Evolutionary conservation across 2,113 vertebrate species (phyloP).

Genomic region (Notiomystis cincta): DNA sequence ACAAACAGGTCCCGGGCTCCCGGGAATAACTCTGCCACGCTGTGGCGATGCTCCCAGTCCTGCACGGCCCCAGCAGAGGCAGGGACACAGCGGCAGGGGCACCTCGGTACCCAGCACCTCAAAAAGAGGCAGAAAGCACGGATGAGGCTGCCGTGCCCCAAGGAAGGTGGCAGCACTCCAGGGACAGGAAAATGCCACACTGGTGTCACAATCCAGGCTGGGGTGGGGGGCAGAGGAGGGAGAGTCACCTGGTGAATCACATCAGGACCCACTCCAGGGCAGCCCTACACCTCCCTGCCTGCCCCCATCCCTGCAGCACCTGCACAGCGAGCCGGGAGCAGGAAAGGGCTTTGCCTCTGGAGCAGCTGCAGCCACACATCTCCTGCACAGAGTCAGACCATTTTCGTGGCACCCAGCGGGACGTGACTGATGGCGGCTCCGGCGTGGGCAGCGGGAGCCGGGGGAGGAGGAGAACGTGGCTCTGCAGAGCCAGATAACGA

Average conservation of each 20-base stretch:
- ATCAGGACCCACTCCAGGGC: rapidly evolving
- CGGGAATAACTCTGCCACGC: rapidly evolving
- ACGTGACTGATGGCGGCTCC: not conserved
- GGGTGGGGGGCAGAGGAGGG: not conserved
- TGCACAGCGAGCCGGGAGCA: rapidly evolving
- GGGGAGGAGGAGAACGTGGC: not conserved
- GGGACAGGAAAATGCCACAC: not conserved
- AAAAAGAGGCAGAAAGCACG: not conserved
- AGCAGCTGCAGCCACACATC: rapidly evolving
- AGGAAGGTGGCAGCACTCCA: not conserved
- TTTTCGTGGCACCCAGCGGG: not conserved
- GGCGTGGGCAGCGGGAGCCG: not conserved
- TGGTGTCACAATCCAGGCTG: not conserved
- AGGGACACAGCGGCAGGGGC: not conserved
- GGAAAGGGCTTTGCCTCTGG: not conserved
- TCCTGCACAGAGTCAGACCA: not conserved
- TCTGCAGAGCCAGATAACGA: not conserved
- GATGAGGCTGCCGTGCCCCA: not conserved
- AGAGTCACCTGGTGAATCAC: not conserved
- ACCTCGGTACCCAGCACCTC: not conserved
- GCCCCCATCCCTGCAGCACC: not conserved
- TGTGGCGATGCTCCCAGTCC: not conserved
- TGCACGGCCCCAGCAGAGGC: rapidly evolving
- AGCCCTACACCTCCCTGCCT: not conserved
- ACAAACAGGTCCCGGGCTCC: not conserved